phyloP scores from a whole-genome alignment of 2,113 vertebrate species.

The Terrapene triunguis region DNA sequence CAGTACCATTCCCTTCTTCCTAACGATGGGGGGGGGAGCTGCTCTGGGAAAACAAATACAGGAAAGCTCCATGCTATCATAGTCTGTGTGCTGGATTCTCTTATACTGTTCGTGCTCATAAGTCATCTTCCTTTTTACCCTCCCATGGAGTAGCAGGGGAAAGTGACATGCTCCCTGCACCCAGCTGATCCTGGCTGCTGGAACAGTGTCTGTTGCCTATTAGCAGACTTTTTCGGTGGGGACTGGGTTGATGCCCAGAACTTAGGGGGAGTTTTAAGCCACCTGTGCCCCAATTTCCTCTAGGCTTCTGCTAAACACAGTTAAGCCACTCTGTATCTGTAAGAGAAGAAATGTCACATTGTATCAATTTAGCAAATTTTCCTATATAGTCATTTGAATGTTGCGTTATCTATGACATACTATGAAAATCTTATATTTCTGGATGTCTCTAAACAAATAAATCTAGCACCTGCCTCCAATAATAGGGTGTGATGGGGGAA shows the following conservation, averaged over 20 bases:
- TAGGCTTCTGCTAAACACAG: background rate
- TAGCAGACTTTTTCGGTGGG: too few species aligned
- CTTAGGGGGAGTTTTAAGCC: background rate
- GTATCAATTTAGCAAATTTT: fast-evolving
- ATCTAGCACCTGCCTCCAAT: constrained; percentile 41
- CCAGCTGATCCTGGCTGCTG: too few species aligned
- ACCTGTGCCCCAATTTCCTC: background rate
- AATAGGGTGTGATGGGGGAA: background rate
- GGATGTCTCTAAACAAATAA: constrained; percentile 29
- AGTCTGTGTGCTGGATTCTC: background rate
- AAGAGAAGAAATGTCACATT: background rate
- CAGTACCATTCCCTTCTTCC: background rate
- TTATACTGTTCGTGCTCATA: background rate
- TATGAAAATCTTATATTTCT: background rate
- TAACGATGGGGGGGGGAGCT: background rate
- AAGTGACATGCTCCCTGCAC: background rate
- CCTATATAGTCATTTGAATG: background rate
- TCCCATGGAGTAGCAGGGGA: fast-evolving
- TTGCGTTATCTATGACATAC: background rate
- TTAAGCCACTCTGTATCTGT: background rate
- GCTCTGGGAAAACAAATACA: background rate
- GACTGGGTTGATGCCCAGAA: too few species aligned
- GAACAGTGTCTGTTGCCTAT: too few species aligned
- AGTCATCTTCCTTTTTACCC: fast-evolving
- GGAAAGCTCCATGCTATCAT: background rate